Percentiles rank a stretch among this genome's conserved stretches.
Conservation (phyloP, 2,797 vertebrate genomes). For the Dromococcyx pavoninus region DNA sequence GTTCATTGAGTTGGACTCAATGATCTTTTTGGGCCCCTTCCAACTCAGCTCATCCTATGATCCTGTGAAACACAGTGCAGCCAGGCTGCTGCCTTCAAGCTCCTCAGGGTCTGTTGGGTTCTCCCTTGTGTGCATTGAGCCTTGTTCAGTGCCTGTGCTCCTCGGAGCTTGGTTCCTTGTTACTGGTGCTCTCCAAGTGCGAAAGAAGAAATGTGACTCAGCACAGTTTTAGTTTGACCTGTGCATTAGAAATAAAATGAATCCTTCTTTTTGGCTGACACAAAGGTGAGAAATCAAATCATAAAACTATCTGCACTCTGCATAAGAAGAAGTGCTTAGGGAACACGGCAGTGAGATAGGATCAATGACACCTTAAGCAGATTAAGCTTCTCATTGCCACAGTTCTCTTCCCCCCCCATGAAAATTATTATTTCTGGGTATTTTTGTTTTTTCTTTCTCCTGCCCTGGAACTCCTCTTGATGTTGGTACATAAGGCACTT, state of each 20-base stretch:
- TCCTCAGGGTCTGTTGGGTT: background rate
- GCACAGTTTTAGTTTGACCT: background rate
- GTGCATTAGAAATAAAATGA: background rate
- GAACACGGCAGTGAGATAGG: background rate
- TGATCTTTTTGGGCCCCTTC: too few species aligned
- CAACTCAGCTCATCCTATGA: too few species aligned
- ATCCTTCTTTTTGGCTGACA: background rate
- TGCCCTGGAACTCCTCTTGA: background rate
- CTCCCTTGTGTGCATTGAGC: background rate
- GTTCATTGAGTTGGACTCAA: too few species aligned
- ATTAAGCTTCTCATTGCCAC: background rate
- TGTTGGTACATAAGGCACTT: background rate
- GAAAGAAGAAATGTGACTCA: background rate
- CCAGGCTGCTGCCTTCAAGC: background rate
- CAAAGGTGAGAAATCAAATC: background rate
- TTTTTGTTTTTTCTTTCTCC: background rate
- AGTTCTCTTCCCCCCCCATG: background rate
- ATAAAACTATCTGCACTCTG: background rate
- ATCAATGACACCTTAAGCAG: background rate
- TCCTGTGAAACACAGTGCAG: fast-evolving
- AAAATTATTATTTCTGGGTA: background rate
- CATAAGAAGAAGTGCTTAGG: background rate
- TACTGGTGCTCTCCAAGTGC: background rate
- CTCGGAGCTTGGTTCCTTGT: background rate
- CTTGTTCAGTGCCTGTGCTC: background rate